phyloP scores from a whole-genome alignment of 2,797 vertebrate genomes.

The Leptodactylus fallax region DNA sequence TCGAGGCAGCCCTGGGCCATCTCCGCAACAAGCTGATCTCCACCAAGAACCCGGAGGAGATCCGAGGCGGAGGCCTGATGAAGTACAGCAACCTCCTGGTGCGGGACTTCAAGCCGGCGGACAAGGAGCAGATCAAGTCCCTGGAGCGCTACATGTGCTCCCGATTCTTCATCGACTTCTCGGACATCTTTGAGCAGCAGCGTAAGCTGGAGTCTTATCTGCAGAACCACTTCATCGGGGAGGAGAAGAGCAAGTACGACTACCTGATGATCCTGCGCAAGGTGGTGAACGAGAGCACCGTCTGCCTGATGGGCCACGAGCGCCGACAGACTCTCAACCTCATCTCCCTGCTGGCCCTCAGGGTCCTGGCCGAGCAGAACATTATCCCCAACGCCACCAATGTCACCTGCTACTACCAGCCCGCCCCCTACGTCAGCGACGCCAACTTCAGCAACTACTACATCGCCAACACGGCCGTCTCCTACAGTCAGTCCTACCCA shows the following conservation, averaged over 20 bases:
- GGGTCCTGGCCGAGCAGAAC: conserved; percentile 93
- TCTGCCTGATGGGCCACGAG: conserved; percentile 98
- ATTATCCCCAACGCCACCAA: conserved; percentile 91
- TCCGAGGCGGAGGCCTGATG: conserved; percentile 93
- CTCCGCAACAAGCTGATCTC: conserved; percentile 91
- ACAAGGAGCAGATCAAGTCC: conserved; percentile 88
- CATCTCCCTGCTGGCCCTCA: conserved; percentile 90
- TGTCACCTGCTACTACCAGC: conserved; percentile 97
- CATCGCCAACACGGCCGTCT: conserved; percentile 77
- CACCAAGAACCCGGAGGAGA: conserved; percentile 96
- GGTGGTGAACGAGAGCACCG: conserved; percentile 96
- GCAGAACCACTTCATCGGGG: conserved; percentile 94
- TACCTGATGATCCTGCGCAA: conserved; percentile 94
- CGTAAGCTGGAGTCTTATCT: conserved; percentile 95
- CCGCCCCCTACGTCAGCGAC: conserved; percentile 90
- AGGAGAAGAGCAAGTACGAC: conserved; percentile 95
- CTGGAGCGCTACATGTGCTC: conserved; percentile 98
- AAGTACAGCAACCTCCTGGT: conserved; percentile 98
- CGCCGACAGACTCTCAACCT: conserved; percentile 94
- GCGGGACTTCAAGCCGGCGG: conserved; percentile 87
- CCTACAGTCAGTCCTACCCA: conserved; percentile 76
- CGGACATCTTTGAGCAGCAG: conserved; percentile 94
- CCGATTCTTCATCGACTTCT: conserved; percentile 98
- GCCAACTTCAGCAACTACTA: conserved; percentile 98
- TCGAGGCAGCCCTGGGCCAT: conserved; percentile 85